Evolutionary conservation across 2,797 vertebrate genomes (phyloP).

Genomic region (Esox lucius): DNA sequence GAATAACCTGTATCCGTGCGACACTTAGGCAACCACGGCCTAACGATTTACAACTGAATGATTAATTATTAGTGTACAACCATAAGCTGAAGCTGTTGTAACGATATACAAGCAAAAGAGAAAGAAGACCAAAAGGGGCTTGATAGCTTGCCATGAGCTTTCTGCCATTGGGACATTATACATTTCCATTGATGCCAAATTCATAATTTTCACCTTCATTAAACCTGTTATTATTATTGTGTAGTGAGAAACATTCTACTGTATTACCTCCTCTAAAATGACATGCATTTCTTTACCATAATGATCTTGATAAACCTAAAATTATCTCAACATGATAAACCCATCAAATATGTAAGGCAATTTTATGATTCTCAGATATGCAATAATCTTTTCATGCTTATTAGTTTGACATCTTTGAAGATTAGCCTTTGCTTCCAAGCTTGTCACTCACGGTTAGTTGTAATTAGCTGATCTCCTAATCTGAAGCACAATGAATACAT

Average conservation of each 20-base stretch:
- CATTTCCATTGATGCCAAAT: slow-evolving; percentile 42
- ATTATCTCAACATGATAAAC: slow-evolving; percentile 19
- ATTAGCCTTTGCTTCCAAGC: slow-evolving; percentile 1
- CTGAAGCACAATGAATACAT: background rate
- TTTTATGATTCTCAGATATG: slow-evolving; percentile 1
- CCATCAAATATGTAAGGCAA: slow-evolving; percentile 2
- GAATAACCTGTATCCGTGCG: background rate
- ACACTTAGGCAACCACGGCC: background rate
- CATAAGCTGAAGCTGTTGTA: background rate
- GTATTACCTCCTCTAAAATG: background rate
- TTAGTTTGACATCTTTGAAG: slow-evolving; percentile 1
- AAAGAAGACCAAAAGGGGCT: slow-evolving; percentile 11
- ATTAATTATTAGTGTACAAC: background rate
- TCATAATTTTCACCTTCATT: slow-evolving; percentile 61
- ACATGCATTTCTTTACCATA: background rate
- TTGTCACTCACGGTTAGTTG: background rate
- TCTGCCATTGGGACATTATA: slow-evolving; percentile 46
- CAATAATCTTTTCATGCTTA: slow-evolving; percentile 12
- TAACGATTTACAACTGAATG: background rate
- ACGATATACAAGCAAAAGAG: background rate
- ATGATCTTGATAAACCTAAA: slow-evolving; percentile 14
- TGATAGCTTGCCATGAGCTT: slow-evolving; percentile 36
- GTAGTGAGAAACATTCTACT: slow-evolving; percentile 18
- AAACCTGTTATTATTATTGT: slow-evolving; percentile 58
- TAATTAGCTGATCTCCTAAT: background rate